Conservation (phyloP, 2,888 invertebrate species). For the Cryptops parisi region DNA sequence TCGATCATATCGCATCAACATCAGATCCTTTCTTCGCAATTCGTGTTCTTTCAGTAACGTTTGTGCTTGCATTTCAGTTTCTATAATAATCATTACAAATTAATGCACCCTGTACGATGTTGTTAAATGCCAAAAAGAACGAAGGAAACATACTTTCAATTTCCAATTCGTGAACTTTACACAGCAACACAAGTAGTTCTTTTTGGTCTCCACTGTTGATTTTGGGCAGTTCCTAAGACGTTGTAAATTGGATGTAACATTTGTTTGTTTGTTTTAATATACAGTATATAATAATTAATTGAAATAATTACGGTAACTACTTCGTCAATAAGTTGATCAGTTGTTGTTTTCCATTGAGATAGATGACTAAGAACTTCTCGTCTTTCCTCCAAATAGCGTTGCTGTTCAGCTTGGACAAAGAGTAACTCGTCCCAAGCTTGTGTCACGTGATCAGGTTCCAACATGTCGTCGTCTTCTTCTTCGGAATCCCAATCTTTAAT, state of each 20-base stretch:
- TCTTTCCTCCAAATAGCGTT: conserved; percentile 58
- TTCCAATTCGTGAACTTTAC: conserved; percentile 83
- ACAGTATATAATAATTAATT: neutral
- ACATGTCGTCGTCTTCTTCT: conserved; percentile 22
- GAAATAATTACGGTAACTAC: conserved; percentile 36
- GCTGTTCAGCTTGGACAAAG: conserved; percentile 71
- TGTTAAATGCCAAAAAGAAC: too few species aligned
- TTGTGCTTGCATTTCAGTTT: conserved; percentile 65
- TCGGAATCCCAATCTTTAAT: conserved; percentile 32
- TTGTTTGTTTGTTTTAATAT: neutral
- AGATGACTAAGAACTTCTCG: conserved; percentile 40
- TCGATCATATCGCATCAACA: conserved; percentile 64
- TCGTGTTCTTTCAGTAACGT: conserved; percentile 73
- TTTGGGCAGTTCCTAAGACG: conserved; percentile 57
- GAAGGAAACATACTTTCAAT: conserved; percentile 58
- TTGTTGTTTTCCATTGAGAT: neutral
- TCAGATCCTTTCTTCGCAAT: conserved; percentile 63
- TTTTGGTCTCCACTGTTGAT: conserved; percentile 78
- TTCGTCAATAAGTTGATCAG: conserved; percentile 43
- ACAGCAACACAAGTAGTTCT: conserved; percentile 71
- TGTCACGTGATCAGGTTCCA: conserved; percentile 46
- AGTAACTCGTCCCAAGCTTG: conserved; percentile 72
- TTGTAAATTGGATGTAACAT: neutral
- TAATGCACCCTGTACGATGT: too few species aligned
- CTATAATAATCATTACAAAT: too few species aligned